A percentile compares a stretch with the other conserved stretches of the same genome.
phyloP scores from a whole-genome alignment of 2,113 vertebrate genomes.

The Hemicordylus capensis region DNA sequence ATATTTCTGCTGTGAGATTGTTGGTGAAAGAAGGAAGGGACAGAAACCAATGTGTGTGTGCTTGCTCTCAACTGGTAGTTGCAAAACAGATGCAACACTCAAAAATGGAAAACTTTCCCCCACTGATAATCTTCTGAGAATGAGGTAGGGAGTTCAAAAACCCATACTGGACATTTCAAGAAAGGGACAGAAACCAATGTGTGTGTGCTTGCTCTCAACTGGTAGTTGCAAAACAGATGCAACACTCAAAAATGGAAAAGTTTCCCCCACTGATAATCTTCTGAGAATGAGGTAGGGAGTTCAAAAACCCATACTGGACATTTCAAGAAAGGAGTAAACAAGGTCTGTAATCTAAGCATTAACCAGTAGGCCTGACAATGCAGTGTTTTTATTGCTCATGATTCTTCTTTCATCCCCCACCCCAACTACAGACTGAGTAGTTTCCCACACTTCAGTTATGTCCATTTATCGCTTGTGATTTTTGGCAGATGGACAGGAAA shows the following conservation, averaged over 20 bases:
- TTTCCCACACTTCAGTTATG: constrained; percentile 84
- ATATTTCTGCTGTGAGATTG: constrained; percentile 26
- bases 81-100: not conserved
- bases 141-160: not conserved
- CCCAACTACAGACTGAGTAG: constrained; percentile 56
- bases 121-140: not conserved
- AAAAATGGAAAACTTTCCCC: not conserved
- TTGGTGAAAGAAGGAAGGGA: not conserved
- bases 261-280: not conserved
- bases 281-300: not conserved
- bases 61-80: not conserved
- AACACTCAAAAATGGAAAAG: not conserved
- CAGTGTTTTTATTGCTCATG: constrained; percentile 47
- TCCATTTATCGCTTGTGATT: constrained; percentile 84
- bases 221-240: not conserved
- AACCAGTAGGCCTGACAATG: constrained; percentile 28
- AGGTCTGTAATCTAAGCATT: constrained; percentile 30
- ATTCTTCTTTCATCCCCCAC: constrained; percentile 68
- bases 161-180: not conserved
- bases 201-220: not conserved
- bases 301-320: not conserved
- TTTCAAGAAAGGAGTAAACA: constrained; percentile 30
- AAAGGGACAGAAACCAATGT: too few species aligned
- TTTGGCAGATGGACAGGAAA: constrained; percentile 91
- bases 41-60: not conserved